A percentile compares a stretch with the other conserved stretches of the same genome.
Conservation (phyloP, 2,113 vertebrate species). For the Oreochromis spilurus region DNA sequence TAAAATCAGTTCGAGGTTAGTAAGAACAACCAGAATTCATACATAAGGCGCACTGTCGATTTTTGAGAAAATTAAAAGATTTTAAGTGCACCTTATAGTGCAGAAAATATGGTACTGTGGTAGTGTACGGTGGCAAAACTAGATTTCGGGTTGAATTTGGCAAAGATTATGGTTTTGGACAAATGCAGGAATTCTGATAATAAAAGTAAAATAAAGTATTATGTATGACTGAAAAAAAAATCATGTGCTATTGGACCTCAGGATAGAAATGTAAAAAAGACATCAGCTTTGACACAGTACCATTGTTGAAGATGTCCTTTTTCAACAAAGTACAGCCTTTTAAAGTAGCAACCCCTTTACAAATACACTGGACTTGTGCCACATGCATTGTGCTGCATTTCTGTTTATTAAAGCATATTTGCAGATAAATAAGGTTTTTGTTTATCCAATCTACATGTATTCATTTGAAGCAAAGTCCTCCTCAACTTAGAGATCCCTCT, state of each 20-base stretch:
- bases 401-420: neutral
- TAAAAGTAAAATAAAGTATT: neutral
- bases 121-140: neutral
- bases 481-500: neutral
- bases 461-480: neutral
- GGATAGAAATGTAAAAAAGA: neutral
- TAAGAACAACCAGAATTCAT: too few species aligned
- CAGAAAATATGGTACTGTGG: too few species aligned
- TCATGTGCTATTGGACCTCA: neutral
- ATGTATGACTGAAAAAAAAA: neutral
- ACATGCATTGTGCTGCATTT: neutral
- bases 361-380: neutral
- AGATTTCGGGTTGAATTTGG: neutral
- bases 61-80: too few species aligned
- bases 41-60: too few species aligned
- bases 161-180: neutral
- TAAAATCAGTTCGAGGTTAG: too few species aligned
- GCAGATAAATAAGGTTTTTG: neutral
- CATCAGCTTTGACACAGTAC: neutral
- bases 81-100: too few species aligned
- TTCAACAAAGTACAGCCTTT: neutral
- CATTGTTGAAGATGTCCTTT: neutral
- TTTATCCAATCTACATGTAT: neutral
- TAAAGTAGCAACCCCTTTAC: neutral
- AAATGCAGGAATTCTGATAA: neutral